phyloP scores from a whole-genome alignment of 1,140 invertebrate genomes.

The Dermatophagoides farinae region DNA sequence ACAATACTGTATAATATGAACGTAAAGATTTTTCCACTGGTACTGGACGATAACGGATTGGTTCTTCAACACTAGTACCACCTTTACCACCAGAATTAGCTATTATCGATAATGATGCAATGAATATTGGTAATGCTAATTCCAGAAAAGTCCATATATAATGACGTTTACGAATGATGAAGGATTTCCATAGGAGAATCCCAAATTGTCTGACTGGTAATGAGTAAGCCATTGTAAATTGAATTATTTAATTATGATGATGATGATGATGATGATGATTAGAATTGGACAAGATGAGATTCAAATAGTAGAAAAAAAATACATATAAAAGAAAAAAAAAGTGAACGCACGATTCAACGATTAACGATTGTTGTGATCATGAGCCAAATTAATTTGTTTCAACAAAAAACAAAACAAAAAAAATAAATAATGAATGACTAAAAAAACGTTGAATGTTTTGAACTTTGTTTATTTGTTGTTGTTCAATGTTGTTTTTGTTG shows the following conservation, averaged over 20 bases:
- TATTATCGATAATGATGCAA: slow-evolving; percentile 3
- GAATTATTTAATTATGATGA: background rate
- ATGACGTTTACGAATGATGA: slow-evolving; percentile 16
- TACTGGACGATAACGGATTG: slow-evolving; percentile 1
- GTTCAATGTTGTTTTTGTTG: too few relatives aligned
- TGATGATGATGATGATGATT: background rate
- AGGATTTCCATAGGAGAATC: slow-evolving; percentile 17
- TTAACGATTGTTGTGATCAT: too few relatives aligned
- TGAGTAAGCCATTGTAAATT: background rate
- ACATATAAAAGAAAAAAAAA: too few relatives aligned
- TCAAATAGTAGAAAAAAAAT: background rate
- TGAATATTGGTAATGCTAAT: slow-evolving; percentile 20
- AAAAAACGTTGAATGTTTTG: too few relatives aligned
- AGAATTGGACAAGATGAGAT: background rate
- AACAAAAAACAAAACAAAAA: too few relatives aligned
- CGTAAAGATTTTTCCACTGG: slow-evolving; percentile 3
- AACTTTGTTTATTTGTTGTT: too few relatives aligned
- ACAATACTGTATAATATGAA: slow-evolving; percentile 8
- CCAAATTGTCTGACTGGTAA: slow-evolving; percentile 5
- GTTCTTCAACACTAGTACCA: slow-evolving; percentile 5
- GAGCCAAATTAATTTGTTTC: too few relatives aligned
- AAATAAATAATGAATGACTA: too few relatives aligned
- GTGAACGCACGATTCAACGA: too few relatives aligned
- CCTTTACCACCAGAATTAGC: slow-evolving; percentile 8
- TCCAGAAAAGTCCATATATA: slow-evolving; percentile 22